Base-by-base conservation (phyloP, 2,113 vertebrate genomes). In the Thomomys bottae region DNA sequence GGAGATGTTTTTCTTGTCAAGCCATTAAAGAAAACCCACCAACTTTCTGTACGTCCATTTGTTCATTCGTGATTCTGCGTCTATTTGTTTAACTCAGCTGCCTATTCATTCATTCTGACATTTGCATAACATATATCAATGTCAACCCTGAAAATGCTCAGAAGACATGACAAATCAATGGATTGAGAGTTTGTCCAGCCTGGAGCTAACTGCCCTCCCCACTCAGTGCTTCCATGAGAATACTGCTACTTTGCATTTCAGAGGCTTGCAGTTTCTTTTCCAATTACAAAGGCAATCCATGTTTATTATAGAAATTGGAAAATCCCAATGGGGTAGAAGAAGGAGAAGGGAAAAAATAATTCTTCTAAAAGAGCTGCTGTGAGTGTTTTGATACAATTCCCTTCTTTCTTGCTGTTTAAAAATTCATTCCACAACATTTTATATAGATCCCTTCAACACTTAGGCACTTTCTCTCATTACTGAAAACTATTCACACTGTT, bases 1-100 rank as follows among this genome's bases (percentile, higher is more conserved):
- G 82, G 73, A 90, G 77, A 63, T 4, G 38, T 64, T 80, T 54
- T 68, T 72, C 57, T 36, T 6, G 76, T 92, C 8, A 63, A 93
- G 36, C 9, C 34, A 36, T 61, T 90, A 54, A 54, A 54, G 18
- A 15, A 54, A 54, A 54, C 79, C 66, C 34, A 73, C 64, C 23
- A 21, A 61, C 92, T 86, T 17, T 61, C 18, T 75, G 0, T 59
- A 34, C 14, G 17, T 20, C 8, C 2, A 67, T 14, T 67, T 84
- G n/a, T 40, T 67, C 17, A 38, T 67, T 79, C 64, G 4, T 63
- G 38, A 86, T 75, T 28, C 11, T 20, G 1, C 21, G 1, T 24
- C 20, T 6, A 14, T 68, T 83, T 54, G 40, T 68, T 87, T 89
- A 77, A 64, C 70, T 88, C 11, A 87, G 45, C 5, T 80, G 32